Evolutionary conservation across 2,888 invertebrate genomes (phyloP).

Genomic region (Drosophila subquinaria): DNA sequence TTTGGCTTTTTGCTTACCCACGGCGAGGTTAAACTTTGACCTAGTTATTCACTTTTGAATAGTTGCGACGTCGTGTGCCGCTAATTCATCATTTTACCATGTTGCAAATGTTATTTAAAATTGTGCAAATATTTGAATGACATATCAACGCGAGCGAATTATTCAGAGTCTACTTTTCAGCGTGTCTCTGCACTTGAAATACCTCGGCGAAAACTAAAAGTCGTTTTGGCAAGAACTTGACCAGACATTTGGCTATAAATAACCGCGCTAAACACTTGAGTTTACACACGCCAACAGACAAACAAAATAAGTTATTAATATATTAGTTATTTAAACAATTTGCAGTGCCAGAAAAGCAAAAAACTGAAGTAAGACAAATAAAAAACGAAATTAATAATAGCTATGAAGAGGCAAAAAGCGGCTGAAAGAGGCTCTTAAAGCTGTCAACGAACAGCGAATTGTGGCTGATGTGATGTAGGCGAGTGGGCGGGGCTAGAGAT

Average conservation of each 20-base stretch:
- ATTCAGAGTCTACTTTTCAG: slow-evolving; percentile 32
- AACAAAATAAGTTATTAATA: slow-evolving; percentile 51
- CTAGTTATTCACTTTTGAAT: slow-evolving; percentile 59
- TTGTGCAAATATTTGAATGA: slow-evolving; percentile 59
- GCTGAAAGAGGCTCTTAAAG: slow-evolving; percentile 43
- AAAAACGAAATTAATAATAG: slow-evolving; percentile 35
- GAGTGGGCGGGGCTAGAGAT: slow-evolving; percentile 42
- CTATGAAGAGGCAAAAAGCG: slow-evolving; percentile 41
- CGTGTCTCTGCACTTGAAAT: slow-evolving; percentile 32
- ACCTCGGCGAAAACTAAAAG: slow-evolving; percentile 38
- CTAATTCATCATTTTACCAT: slow-evolving; percentile 52
- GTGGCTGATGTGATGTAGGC: slow-evolving; percentile 38
- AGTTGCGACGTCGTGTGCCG: slow-evolving; percentile 40
- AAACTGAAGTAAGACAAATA: slow-evolving; percentile 3
- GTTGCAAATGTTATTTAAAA: slow-evolving; percentile 46
- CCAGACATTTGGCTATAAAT: slow-evolving; percentile 45
- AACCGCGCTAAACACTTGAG: slow-evolving; percentile 38
- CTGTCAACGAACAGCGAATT: slow-evolving; percentile 47
- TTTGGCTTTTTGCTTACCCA: slow-evolving; percentile 39
- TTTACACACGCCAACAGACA: slow-evolving; percentile 29
- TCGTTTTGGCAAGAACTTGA: slow-evolving; percentile 41
- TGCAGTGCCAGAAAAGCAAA: slow-evolving; percentile 12
- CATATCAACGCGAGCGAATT: slow-evolving; percentile 14
- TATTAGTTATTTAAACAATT: slow-evolving; percentile 51
- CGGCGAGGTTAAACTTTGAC: slow-evolving; percentile 65